phyloP scores from a whole-genome alignment of 2,888 invertebrate genomes.

The Suillia variegata region DNA sequence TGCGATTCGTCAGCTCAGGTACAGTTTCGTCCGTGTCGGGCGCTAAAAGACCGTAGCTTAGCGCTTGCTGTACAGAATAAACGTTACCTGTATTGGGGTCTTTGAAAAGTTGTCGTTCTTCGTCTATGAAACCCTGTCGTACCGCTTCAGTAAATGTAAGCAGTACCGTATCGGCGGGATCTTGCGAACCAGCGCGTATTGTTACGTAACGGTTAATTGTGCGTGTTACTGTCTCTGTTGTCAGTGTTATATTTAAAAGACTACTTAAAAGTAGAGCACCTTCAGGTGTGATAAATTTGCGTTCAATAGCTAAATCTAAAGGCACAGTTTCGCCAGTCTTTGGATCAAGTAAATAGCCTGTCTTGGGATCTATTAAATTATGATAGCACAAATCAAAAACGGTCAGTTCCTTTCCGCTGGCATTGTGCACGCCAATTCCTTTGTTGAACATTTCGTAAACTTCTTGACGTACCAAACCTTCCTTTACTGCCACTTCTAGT shows the following conservation, averaged over 20 bases:
- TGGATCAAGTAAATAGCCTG: constrained; percentile 82
- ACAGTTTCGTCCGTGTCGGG: constrained; percentile 66
- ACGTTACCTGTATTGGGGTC: constrained; percentile 76
- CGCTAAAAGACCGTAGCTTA: constrained; percentile 73
- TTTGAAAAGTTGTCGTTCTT: constrained; percentile 74
- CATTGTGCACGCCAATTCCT: constrained; percentile 78
- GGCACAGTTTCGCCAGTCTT: constrained; percentile 74
- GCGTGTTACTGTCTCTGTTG: constrained; percentile 84
- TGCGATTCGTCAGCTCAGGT: constrained; percentile 62
- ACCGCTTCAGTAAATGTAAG: constrained; percentile 81
- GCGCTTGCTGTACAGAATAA: constrained; percentile 78
- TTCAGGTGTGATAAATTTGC: constrained; percentile 82
- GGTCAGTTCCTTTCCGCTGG: constrained; percentile 74
- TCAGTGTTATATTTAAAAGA: constrained; percentile 84
- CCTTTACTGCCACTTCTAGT: constrained; percentile 79
- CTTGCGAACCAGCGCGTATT: constrained; percentile 68
- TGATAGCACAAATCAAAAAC: constrained; percentile 88
- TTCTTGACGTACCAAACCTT: constrained; percentile 81
- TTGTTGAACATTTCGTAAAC: constrained; percentile 84
- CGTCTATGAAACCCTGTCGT: constrained; percentile 78
- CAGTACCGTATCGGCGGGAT: constrained; percentile 63
- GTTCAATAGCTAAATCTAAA: constrained; percentile 83
- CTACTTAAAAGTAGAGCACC: constrained; percentile 86
- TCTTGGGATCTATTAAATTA: constrained; percentile 85
- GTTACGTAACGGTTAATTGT: constrained; percentile 83